Evolutionary conservation across 2,797 vertebrate species (phyloP).

Genomic region (Pseudochaenichthys georgianus): DNA sequence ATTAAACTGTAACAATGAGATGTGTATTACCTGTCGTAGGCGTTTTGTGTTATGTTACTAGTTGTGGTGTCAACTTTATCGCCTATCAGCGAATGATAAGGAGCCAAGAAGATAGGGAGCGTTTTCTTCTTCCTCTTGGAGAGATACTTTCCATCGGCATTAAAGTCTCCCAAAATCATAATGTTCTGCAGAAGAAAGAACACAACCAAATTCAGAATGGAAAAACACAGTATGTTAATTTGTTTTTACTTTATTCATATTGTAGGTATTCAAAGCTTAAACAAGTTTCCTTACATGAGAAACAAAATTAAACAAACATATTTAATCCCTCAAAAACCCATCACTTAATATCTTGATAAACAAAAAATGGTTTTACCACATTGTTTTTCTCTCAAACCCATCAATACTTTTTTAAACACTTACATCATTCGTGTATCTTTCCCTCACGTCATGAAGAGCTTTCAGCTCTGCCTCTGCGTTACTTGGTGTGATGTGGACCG

Average conservation of each 20-base stretch:
- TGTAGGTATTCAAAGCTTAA: no score
- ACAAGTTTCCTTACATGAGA: no score
- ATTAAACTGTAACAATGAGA: no score
- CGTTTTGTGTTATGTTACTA: conserved; percentile 60
- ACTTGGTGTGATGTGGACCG: conserved; percentile 74
- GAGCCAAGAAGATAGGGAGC: conserved; percentile 61
- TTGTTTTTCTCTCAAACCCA: no score
- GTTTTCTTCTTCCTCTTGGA: conserved; percentile 56
- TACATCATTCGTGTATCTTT: conserved; percentile 59
- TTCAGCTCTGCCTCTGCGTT: conserved; percentile 75
- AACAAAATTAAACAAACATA: no score
- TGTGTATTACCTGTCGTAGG: conserved; percentile 76
- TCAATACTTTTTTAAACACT: no score
- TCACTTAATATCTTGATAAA: no score
- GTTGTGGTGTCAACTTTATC: conserved; percentile 75
- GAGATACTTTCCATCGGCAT: conserved; percentile 76
- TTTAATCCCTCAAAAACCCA: no score
- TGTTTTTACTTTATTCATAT: no score
- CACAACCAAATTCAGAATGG: background rate
- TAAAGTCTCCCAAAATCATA: conserved; percentile 80
- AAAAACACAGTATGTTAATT: no score
- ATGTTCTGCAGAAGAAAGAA: conserved; percentile 66
- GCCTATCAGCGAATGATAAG: conserved; percentile 76
- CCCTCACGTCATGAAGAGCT: conserved; percentile 68
- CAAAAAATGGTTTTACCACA: no score